Percentiles rank a stretch among this genome's conserved stretches.
These are phyloP conservation scores for Alethe diademata DNA, from an alignment of 2,113 vertebrate genomes.

Conservation along the genomic window DNA sequence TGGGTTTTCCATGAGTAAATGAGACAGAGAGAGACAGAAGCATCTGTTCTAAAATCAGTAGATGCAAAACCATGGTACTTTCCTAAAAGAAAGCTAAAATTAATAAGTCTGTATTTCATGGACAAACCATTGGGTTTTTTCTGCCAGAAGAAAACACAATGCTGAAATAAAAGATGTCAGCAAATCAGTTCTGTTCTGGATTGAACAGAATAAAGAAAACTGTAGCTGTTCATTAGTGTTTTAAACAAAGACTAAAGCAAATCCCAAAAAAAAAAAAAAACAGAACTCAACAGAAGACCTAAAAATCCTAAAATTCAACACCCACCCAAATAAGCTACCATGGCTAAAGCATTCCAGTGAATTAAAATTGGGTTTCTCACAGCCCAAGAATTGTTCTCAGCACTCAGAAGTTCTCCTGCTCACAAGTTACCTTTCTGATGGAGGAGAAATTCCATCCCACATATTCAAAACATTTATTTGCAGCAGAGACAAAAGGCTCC, in stretches of 20 bases:
- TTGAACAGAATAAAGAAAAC: neutral
- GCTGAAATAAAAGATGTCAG: neutral
- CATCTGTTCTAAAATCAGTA: neutral
- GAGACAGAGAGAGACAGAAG: neutral
- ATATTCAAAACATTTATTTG: neutral
- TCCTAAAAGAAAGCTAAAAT: neutral
- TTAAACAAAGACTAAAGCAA: neutral
- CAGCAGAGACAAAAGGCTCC: neutral
- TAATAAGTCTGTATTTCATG: neutral
- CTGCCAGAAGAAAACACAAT: neutral
- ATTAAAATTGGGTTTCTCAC: neutral
- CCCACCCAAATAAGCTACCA: neutral
- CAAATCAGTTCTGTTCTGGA: neutral
- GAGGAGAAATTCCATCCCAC: neutral
- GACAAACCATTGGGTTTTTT: neutral
- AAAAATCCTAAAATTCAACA: neutral
- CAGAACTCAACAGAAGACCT: neutral
- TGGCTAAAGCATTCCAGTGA: neutral
- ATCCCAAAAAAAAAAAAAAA: rapidly evolving
- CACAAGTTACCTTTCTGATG: neutral
- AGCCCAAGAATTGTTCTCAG: neutral
- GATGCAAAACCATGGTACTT: neutral
- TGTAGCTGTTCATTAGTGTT: neutral
- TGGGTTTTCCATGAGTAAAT: neutral
- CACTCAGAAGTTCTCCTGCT: neutral